Percentiles rank a stretch among this genome's conserved stretches.
Evolutionary conservation across 2,113 vertebrate genomes (phyloP).

Genomic region (Montifringilla adamsi): DNA sequence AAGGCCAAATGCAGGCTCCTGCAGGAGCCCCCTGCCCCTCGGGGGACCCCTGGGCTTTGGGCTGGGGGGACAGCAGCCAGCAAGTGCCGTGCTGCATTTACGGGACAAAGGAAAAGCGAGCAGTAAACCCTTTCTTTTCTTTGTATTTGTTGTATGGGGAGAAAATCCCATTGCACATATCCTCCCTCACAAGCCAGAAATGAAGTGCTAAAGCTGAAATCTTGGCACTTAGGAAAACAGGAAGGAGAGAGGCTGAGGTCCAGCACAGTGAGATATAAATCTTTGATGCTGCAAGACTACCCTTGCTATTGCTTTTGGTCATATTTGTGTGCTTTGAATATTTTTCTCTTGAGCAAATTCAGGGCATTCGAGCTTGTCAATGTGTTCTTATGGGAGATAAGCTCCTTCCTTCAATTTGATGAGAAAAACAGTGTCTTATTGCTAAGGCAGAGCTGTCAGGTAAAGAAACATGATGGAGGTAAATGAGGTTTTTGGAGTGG

Average conservation of each 20-base stretch:
- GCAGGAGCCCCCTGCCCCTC: not conserved
- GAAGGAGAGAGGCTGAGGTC: not conserved
- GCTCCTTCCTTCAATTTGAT: not conserved
- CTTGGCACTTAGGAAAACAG: not conserved
- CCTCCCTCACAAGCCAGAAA: not conserved
- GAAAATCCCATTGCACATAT: not conserved
- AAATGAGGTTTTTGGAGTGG: not conserved
- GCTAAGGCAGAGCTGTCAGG: not conserved
- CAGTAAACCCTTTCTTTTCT: not conserved
- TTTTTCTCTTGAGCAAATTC: not conserved
- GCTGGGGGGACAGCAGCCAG: not conserved
- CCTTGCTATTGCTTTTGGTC: not conserved
- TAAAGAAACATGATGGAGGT: not conserved
- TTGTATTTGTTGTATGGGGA: not conserved
- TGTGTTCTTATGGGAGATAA: not conserved
- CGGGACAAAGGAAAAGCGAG: not conserved
- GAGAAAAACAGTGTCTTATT: not conserved
- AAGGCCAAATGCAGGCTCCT: constrained; percentile 33
- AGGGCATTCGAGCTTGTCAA: not conserved
- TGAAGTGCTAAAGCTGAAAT: constrained; percentile 18
- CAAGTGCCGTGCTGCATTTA: constrained; percentile 13
- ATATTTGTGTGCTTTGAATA: not conserved
- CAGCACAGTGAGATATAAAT: not conserved
- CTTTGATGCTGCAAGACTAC: not conserved
- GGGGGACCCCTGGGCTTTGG: not conserved